Conservation (phyloP, 2,113 vertebrate species). For the Antennarius striatus region DNA sequence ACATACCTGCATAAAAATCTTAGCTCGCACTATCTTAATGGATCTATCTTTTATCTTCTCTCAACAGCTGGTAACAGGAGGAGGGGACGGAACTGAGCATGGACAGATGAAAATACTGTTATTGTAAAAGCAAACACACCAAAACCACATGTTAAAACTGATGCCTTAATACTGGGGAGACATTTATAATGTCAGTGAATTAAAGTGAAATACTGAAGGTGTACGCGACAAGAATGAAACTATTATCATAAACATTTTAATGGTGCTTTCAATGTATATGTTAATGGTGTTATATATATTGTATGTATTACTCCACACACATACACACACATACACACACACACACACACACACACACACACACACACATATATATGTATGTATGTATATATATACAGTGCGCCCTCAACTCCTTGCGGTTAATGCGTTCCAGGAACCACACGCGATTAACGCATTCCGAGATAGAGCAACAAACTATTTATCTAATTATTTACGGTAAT, state of each 20-base stretch:
- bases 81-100: slow-evolving; percentile 49
- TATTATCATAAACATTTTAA: slow-evolving; percentile 41
- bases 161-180: slow-evolving; percentile 16
- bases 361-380: no score
- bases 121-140: slow-evolving; percentile 13
- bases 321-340: no score
- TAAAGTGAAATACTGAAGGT: slow-evolving; percentile 31
- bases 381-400: no score
- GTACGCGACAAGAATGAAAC: slow-evolving; percentile 36
- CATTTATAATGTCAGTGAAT: slow-evolving; percentile 34
- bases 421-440: no score
- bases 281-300: no score
- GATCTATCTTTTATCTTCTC: slow-evolving; percentile 13
- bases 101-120: slow-evolving; percentile 2
- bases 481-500: no score
- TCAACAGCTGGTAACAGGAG: slow-evolving; percentile 56
- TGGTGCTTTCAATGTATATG: slow-evolving; percentile 62
- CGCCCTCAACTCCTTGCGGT: no score
- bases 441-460: no score
- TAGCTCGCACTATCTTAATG: slow-evolving; percentile 7
- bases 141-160: slow-evolving; percentile 21
- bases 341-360: no score
- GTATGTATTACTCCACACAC: no score
- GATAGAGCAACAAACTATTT: no score
- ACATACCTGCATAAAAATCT: not conserved